Evolutionary conservation across 37 sponge, comb jelly and placozoan species (phyloP).

Genomic region (Mnemiopsis leidyi): DNA sequence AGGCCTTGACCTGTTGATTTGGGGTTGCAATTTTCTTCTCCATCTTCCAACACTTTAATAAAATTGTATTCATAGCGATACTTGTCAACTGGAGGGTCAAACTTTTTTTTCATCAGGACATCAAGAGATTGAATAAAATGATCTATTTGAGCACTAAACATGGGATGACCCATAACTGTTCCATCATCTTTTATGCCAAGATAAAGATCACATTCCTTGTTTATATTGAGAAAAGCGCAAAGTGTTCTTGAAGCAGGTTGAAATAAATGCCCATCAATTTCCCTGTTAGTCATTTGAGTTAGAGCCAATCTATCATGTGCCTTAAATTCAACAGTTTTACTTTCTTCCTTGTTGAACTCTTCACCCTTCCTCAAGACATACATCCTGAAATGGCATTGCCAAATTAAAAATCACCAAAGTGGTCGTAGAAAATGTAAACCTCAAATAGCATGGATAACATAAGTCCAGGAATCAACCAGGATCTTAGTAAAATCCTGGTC

Average conservation of each 20-base stretch:
- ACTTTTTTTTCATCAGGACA: not conserved
- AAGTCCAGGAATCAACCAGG: no score
- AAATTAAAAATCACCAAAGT: no score
- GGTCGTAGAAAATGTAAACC: no score
- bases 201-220: conserved; percentile 8
- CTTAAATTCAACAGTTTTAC: conserved; percentile 7
- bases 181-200: conserved; percentile 51
- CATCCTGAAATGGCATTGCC: not conserved
- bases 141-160: conserved; percentile 51
- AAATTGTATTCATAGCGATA: conserved; percentile 18
- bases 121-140: conserved; percentile 4
- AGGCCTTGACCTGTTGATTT: not conserved
- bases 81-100: conserved; percentile 4
- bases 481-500: no score
- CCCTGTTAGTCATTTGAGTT: not conserved
- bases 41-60: not conserved
- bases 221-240: conserved; percentile 52
- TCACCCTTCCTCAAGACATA: not conserved
- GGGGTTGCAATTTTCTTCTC: not conserved
- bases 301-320: not conserved
- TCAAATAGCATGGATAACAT: no score
- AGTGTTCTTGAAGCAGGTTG: conserved; percentile 58
- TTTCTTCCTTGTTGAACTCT: conserved; percentile 44
- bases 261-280: not conserved
- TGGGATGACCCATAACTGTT: conserved; percentile 21